Conservation (phyloP, 2,113 vertebrate genomes). For the Deroptyus accipitrinus region DNA sequence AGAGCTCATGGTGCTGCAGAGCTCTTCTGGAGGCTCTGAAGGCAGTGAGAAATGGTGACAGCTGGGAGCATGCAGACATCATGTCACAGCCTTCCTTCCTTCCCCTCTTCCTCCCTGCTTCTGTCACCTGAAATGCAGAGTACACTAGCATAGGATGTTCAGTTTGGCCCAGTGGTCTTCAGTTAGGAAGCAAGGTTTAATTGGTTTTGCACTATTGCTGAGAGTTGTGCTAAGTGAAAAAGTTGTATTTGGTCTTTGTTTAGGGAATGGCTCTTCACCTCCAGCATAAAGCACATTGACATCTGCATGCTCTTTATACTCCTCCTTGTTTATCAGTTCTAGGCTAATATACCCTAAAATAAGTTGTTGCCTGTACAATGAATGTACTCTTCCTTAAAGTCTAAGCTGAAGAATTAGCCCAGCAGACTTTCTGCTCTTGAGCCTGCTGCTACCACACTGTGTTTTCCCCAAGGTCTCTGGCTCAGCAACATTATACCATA, state of each 20-base stretch:
- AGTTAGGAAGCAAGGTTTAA: background rate
- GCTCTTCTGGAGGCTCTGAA: background rate
- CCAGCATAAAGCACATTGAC: background rate
- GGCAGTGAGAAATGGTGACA: background rate
- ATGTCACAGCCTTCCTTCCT: background rate
- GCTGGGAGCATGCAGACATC: background rate
- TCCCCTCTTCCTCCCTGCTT: background rate
- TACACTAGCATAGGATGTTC: background rate
- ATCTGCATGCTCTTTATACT: background rate
- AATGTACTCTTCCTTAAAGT: background rate
- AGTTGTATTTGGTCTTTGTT: background rate
- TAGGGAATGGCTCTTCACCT: background rate
- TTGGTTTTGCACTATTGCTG: background rate
- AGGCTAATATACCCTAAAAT: background rate
- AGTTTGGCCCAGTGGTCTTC: background rate
- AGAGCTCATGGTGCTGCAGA: rapidly evolving
- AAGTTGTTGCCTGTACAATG: background rate
- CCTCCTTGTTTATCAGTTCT: background rate
- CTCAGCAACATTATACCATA: background rate
- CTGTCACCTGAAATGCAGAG: background rate
- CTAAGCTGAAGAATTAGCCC: background rate
- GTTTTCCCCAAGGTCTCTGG: background rate
- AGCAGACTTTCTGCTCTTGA: background rate
- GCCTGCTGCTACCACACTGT: background rate
- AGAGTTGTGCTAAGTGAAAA: background rate